These are phyloP conservation scores for Lasioglossum lativentre DNA, from an alignment of 2,888 invertebrate species.

Conservation along the genomic window DNA sequence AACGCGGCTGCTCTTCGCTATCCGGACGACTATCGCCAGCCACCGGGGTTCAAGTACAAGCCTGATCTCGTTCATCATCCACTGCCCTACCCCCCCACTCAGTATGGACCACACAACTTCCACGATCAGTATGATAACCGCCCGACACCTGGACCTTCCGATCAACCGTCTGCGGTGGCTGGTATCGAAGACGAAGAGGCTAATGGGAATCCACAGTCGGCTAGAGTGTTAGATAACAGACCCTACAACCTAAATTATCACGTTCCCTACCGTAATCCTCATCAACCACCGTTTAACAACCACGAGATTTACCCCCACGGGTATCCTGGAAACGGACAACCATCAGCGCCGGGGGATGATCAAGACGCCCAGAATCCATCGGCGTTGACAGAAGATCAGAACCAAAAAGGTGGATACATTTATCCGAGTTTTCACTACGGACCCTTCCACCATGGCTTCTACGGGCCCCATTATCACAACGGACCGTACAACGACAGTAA, in stretches of 20 bases:
- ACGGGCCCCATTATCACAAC: constrained; percentile 43
- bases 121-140: not conserved
- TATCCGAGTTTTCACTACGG: constrained; percentile 30
- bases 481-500: constrained; percentile 4
- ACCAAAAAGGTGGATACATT: constrained; percentile 25
- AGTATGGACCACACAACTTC: not conserved
- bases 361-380: not conserved
- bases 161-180: not conserved
- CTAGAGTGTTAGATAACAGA: constrained; percentile 15
- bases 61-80: not conserved
- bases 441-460: constrained; percentile 49
- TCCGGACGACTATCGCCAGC: not conserved
- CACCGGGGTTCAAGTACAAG: not conserved
- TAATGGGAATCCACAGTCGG: not conserved
- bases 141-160: not conserved
- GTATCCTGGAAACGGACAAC: not conserved
- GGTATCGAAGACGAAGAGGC: not conserved
- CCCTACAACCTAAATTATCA: constrained; percentile 32
- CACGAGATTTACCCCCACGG: not conserved
- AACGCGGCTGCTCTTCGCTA: constrained; percentile 18
- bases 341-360: not conserved
- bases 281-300: not conserved
- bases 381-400: constrained; percentile 32
- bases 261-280: not conserved
- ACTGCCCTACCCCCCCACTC: constrained; percentile 17